These are phyloP conservation scores for Entomobrya proxima DNA, from an alignment of 2,888 invertebrate genomes.

Conservation along the genomic window DNA sequence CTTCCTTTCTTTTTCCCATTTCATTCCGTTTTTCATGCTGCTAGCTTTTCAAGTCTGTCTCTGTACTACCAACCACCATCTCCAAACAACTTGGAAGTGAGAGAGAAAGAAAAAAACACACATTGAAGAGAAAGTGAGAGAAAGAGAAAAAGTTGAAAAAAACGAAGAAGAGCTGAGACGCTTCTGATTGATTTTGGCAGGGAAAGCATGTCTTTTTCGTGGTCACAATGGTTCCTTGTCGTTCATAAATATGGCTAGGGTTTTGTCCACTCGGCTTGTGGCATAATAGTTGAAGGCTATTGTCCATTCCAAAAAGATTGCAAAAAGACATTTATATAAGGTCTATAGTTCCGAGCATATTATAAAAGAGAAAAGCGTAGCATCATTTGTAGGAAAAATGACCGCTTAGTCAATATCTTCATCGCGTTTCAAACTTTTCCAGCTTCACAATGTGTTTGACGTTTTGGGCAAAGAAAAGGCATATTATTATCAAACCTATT, in stretches of 20 bases:
- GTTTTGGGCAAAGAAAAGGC: neutral
- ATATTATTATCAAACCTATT: constrained; percentile 1
- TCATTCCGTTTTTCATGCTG: neutral
- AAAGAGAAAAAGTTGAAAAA: constrained; percentile 23
- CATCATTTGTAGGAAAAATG: neutral
- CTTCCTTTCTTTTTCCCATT: constrained; percentile 20
- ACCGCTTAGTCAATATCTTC: constrained; percentile 48
- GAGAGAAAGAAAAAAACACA: constrained; percentile 29
- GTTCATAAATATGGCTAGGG: constrained; percentile 33
- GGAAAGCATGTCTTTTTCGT: constrained; percentile 54
- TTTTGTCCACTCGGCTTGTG: constrained; percentile 33
- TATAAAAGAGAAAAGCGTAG: neutral
- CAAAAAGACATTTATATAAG: neutral
- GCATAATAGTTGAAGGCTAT: neutral
- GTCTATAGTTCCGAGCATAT: neutral
- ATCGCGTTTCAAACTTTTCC: neutral
- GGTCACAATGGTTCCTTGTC: constrained; percentile 56
- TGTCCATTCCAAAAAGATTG: neutral
- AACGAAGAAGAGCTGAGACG: constrained; percentile 42
- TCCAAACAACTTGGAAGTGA: neutral
- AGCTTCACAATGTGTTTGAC: neutral
- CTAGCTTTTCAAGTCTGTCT: neutral
- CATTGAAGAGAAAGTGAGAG: neutral
- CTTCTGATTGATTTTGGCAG: constrained; percentile 66
- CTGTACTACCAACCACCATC: neutral